These are phyloP conservation scores for Plotosus lineatus DNA, from an alignment of 2,113 vertebrate genomes.

Conservation along the genomic window DNA sequence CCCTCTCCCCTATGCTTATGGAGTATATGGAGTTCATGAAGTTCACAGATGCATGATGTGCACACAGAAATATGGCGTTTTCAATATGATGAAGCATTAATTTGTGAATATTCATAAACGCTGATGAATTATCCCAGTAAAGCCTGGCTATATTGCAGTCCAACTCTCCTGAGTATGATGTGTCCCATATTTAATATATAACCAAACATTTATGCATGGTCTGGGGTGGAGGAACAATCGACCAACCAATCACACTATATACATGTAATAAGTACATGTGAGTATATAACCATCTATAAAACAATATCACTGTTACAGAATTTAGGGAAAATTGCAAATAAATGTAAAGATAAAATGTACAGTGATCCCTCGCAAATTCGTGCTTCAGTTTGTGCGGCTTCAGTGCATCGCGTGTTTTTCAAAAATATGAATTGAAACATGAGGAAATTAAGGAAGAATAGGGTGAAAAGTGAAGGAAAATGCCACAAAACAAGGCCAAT, in stretches of 20 bases:
- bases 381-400: too few species aligned
- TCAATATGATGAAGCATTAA: conserved; percentile 31
- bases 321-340: not conserved
- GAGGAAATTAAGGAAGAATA: too few species aligned
- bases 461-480: too few species aligned
- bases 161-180: conserved; percentile 30
- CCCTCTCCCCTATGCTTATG: not conserved
- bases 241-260: conserved; percentile 20
- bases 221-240: conserved; percentile 36
- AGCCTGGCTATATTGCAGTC: conserved; percentile 33
- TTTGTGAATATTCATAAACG: conserved; percentile 52
- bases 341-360: too few species aligned
- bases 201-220: conserved; percentile 42
- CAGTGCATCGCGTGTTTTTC: too few species aligned
- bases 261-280: not conserved
- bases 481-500: too few species aligned
- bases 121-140: conserved; percentile 46
- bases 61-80: conserved; percentile 19
- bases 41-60: conserved; percentile 37
- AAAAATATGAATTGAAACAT: too few species aligned
- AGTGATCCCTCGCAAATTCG: too few species aligned
- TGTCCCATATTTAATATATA: conserved; percentile 35
- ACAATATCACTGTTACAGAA: not conserved
- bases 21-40: not conserved
- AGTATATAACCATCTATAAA: not conserved